A percentile compares a stretch with the other conserved stretches of the same genome.
These are phyloP conservation scores for Keiferia lycopersicella DNA, from an alignment of 2,888 invertebrate genomes.

Conservation along the genomic window DNA sequence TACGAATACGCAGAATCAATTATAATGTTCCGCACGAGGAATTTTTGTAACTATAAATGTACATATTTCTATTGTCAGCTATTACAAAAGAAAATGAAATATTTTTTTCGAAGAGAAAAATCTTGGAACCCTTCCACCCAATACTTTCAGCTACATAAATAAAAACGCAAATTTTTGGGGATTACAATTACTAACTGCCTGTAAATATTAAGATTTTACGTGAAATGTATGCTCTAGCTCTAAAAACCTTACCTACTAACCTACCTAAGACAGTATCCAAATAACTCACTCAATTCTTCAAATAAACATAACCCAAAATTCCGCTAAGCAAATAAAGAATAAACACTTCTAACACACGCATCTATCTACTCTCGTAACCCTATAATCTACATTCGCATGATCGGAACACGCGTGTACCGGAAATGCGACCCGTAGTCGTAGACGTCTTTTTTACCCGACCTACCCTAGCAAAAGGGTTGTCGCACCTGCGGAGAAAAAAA, in stretches of 20 bases:
- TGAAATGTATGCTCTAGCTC: too few relatives aligned
- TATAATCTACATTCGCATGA: not conserved
- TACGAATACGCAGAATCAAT: not conserved
- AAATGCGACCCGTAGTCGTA: not conserved
- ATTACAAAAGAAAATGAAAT: not conserved
- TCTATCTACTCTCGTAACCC: not conserved
- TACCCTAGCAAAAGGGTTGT: conserved; percentile 58
- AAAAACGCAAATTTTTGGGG: too few relatives aligned
- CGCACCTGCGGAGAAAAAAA: conserved; percentile 65
- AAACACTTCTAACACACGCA: not conserved
- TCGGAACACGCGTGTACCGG: conserved; percentile 9
- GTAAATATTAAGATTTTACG: too few relatives aligned
- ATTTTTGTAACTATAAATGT: not conserved
- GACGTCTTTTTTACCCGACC: conserved; percentile 21
- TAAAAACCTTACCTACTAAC: too few relatives aligned
- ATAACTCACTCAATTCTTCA: not conserved
- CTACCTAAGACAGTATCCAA: too few relatives aligned
- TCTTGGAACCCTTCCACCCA: too few relatives aligned
- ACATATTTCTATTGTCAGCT: not conserved
- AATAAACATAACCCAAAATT: not conserved
- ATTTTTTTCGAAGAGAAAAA: not conserved
- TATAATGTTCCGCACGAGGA: not conserved
- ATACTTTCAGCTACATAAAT: too few relatives aligned
- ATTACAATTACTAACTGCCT: too few relatives aligned
- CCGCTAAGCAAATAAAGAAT: not conserved